Conservation (phyloP, 2,888 invertebrate genomes). For the Tanypteryx hageni region DNA sequence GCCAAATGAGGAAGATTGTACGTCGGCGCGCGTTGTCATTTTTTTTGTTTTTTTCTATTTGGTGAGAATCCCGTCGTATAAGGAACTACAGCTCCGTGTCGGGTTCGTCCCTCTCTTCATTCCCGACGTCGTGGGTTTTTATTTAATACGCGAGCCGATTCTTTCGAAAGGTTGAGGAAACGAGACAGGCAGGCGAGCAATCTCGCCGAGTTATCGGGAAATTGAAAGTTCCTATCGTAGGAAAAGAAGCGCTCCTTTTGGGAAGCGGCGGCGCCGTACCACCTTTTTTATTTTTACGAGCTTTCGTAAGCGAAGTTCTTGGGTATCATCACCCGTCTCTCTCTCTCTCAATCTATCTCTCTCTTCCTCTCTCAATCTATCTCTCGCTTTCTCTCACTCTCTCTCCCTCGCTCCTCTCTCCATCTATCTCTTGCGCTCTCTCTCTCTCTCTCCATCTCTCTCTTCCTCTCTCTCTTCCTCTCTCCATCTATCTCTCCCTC, state of each 20-base stretch:
- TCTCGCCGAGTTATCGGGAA: neutral
- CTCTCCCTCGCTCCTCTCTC: neutral
- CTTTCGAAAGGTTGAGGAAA: no score
- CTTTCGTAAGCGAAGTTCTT: neutral
- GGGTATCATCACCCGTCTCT: neutral
- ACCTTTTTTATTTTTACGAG: slow-evolving; percentile 21
- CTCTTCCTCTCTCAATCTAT: neutral
- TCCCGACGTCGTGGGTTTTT: neutral
- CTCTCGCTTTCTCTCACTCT: neutral
- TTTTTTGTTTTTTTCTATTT: neutral
- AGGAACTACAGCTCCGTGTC: neutral
- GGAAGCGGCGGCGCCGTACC: neutral
- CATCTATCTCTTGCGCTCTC: no score
- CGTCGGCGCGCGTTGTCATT: neutral
- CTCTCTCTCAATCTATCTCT: neutral
- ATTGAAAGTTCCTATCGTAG: slow-evolving; percentile 32
- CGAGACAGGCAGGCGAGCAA: neutral
- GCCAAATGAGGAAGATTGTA: neutral
- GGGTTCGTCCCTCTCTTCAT: neutral
- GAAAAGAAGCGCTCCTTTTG: neutral
- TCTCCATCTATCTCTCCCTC: neutral
- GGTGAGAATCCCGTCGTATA: neutral
- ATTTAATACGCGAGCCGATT: no score
- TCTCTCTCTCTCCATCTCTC: neutral
- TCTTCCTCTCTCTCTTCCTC: neutral